These are phyloP conservation scores for Aptenodytes forsteri DNA, from an alignment of 2,113 vertebrate species.

Conservation along the genomic window DNA sequence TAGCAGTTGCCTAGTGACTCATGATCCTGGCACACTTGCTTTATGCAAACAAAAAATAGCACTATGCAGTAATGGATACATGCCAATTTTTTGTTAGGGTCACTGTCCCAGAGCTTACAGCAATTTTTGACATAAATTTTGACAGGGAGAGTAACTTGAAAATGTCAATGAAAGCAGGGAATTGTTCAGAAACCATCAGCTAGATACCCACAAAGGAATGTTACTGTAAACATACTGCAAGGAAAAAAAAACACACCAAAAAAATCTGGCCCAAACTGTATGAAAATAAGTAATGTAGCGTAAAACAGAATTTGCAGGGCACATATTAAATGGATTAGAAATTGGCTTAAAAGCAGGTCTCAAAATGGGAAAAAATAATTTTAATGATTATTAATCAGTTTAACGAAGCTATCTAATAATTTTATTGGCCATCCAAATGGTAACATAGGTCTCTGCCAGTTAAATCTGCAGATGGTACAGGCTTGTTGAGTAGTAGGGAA, in stretches of 20 bases:
- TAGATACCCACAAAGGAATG: background rate
- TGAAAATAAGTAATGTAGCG: background rate
- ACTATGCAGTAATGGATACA: constrained; percentile 6
- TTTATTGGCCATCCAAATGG: background rate
- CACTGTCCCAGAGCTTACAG: background rate
- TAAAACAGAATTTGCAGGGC: background rate
- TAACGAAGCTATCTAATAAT: background rate
- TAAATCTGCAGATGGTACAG: background rate
- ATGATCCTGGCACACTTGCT: background rate
- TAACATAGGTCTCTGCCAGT: background rate
- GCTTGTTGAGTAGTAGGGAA: background rate
- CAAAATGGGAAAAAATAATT: background rate
- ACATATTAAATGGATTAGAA: background rate
- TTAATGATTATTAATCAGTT: background rate
- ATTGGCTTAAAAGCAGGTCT: background rate
- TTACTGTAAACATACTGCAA: background rate
- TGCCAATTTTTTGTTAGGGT: background rate
- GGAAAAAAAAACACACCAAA: fast-evolving
- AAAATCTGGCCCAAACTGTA: background rate
- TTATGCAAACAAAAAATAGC: constrained; percentile 37
- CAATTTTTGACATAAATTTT: background rate
- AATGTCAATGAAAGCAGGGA: background rate
- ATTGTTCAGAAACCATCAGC: background rate
- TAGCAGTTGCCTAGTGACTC: constrained; percentile 56
- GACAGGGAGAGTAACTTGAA: background rate